Conservation (phyloP, 2,113 vertebrate species). For the Etheostoma spectabile region DNA sequence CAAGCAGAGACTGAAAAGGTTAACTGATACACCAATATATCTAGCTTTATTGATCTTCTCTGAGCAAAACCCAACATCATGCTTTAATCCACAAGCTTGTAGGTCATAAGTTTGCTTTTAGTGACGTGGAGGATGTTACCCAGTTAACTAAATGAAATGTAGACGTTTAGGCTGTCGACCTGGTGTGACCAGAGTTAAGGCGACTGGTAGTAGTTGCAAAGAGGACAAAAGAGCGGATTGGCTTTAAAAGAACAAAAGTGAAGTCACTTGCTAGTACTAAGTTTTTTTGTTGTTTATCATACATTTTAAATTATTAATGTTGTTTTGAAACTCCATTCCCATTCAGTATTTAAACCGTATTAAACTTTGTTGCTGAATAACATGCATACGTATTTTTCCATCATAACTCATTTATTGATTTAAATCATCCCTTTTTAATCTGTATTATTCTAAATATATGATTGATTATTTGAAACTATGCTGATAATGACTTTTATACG, state of each 20-base stretch:
- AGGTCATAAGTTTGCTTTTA: conserved; percentile 70
- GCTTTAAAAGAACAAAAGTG: background rate
- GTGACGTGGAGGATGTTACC: conserved; percentile 52
- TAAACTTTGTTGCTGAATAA: background rate
- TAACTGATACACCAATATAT: conserved; percentile 86
- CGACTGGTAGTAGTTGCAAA: background rate
- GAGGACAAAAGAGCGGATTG: background rate
- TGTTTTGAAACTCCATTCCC: background rate
- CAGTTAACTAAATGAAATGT: conserved; percentile 57
- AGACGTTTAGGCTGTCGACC: conserved; percentile 13
- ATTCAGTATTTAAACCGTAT: background rate
- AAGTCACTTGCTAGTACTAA: background rate
- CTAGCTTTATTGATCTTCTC: conserved; percentile 89
- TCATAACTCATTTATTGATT: background rate
- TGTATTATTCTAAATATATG: too few species aligned
- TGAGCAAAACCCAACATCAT: conserved; percentile 80
- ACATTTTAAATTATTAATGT: background rate
- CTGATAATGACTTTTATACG: background rate
- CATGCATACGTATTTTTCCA: background rate
- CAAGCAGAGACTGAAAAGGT: conserved; percentile 78
- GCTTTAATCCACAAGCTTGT: conserved; percentile 77
- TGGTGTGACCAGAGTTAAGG: background rate
- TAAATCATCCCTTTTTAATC: background rate
- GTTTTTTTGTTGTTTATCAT: background rate
- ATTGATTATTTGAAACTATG: background rate